phyloP scores from a whole-genome alignment of 2,797 vertebrate genomes.

The Rhinogobio ventralis region DNA sequence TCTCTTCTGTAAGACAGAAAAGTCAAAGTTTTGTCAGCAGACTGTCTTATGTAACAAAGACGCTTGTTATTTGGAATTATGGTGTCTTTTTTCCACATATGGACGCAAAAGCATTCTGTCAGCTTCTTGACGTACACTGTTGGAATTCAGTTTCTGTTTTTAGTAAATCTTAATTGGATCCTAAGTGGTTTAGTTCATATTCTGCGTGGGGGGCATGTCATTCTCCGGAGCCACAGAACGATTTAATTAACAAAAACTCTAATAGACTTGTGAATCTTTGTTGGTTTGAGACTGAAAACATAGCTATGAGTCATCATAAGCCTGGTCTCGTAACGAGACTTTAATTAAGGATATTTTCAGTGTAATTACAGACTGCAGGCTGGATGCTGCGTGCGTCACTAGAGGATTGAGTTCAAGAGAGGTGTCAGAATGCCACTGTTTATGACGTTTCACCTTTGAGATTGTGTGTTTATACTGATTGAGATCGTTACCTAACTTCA shows the following conservation, averaged over 20 bases:
- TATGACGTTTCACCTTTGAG: conserved; percentile 2
- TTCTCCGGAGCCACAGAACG: background rate
- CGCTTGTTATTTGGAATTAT: background rate
- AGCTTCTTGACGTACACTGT: background rate
- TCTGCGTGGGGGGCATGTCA: background rate
- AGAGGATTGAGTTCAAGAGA: conserved; percentile 16
- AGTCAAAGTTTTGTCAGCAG: background rate
- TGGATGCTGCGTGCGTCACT: conserved; percentile 30
- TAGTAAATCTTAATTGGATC: conserved; percentile 16
- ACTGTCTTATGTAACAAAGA: background rate
- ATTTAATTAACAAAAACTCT: conserved; percentile 22
- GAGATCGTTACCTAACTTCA: background rate
- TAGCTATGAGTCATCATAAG: conserved; percentile 29
- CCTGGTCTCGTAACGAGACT: background rate
- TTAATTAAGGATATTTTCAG: conserved; percentile 48
- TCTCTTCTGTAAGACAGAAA: background rate
- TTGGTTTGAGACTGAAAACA: background rate
- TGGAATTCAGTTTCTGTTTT: background rate
- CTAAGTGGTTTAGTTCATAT: conserved; percentile 31
- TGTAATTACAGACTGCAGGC: conserved; percentile 32
- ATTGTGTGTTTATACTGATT: background rate
- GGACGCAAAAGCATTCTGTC: background rate
- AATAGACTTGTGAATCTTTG: conserved; percentile 25
- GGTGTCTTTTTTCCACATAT: background rate
- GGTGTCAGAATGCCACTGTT: background rate